These are phyloP conservation scores for Cettia cetti DNA, from an alignment of 2,113 vertebrate species.

Conservation along the genomic window DNA sequence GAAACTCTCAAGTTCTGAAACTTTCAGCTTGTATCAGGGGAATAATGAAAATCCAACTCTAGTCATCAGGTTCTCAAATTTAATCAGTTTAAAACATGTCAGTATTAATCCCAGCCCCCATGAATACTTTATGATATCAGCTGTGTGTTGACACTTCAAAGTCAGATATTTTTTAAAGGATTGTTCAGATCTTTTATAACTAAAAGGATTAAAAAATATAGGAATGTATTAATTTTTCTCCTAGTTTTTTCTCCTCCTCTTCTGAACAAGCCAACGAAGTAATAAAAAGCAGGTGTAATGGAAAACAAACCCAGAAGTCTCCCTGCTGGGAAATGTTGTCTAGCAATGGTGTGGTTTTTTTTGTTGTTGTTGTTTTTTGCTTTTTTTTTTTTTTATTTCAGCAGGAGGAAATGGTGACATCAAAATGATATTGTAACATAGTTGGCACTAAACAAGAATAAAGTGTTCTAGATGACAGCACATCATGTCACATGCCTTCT, in stretches of 20 bases:
- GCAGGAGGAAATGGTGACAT: slow-evolving; percentile 48
- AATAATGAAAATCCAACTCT: slow-evolving; percentile 26
- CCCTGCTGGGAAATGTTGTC: slow-evolving; percentile 60
- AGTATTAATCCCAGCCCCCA: slow-evolving; percentile 4
- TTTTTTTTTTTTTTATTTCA: slow-evolving; percentile 52
- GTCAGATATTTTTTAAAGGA: background rate
- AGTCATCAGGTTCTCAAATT: slow-evolving; percentile 9
- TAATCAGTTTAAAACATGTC: slow-evolving; percentile 1
- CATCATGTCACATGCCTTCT: slow-evolving; percentile 42
- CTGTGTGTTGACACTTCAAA: background rate
- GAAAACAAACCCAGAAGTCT: slow-evolving; percentile 31
- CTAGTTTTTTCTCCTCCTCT: background rate
- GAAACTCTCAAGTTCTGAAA: background rate
- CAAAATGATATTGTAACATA: slow-evolving; percentile 68
- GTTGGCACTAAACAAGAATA: slow-evolving; percentile 60
- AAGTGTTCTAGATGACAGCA: slow-evolving; percentile 62
- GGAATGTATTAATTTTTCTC: background rate
- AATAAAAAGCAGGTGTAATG: slow-evolving; percentile 54
- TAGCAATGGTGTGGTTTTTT: slow-evolving; percentile 43
- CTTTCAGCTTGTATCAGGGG: background rate
- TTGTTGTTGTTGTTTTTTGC: background rate
- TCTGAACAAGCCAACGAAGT: slow-evolving; percentile 32
- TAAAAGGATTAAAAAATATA: background rate
- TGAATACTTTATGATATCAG: background rate
- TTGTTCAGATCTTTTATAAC: slow-evolving; percentile 15